Evolutionary conservation across 2,113 vertebrate species (phyloP), one percentile per base, ranked within the genome.

Genomic region (Gymnarchus niloticus): DNA sequence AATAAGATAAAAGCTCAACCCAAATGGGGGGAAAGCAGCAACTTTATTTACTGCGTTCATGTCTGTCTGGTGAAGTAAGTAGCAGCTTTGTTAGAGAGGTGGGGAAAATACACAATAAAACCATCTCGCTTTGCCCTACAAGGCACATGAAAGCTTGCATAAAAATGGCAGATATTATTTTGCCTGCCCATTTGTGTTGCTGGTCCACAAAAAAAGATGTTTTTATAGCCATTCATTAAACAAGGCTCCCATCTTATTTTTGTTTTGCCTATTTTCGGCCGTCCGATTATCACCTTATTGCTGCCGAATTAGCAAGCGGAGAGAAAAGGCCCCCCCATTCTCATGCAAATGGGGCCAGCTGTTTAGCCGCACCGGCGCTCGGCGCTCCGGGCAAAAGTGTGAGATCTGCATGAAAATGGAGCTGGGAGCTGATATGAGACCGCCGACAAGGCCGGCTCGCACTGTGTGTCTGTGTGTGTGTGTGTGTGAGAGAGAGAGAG

Each of bases 291-390:
- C 92, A 93, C 93, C 93, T 94, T 93, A 93, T 94, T 94, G 93
- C 92, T 93, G 90, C 91, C 93, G 93, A 95, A 94, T 92, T 94
- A 95, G 93, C 92, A 93, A 89, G 90, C 88, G 88, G 92, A 88
- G 92, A 94, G 93, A 93, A 92, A 93, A 94, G 92, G 91, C 91
- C 92, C 92, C 88, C 86, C 93, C 87, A 95, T 95, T 95, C 90
- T 94, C 92, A 94, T 95, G 94, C 91, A 94, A 95, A 95, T 95
- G 87, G 87, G 87, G 90, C 94, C 94, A 95, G 94, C 94, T 95
- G 94, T 95, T 95, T 92, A 89, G 91, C 93, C 91, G 90, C 88
- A 89, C 88, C 88, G 92, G 90, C 91, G 85, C 76, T 91, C 91
- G 87, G 91, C 90, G 92, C 86, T 93, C 90, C 86, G 91, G 93